Base-by-base conservation (phyloP, 2,888 invertebrate genomes). In the Eustalomyia histrio region DNA sequence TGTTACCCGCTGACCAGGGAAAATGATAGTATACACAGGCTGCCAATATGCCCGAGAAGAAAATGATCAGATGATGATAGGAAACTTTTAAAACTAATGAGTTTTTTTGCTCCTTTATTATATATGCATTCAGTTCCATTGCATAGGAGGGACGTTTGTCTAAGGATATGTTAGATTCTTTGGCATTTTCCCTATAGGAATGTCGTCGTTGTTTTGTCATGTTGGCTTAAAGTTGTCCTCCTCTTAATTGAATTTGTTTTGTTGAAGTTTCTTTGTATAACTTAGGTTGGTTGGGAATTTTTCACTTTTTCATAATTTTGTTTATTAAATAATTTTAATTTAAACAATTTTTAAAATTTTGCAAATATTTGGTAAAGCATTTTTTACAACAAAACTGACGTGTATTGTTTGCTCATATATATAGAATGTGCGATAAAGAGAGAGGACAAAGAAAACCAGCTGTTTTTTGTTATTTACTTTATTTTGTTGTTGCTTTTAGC, bases 31-130 rank as follows among this genome's bases (percentile, higher is more conserved):
- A 84, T 14, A 83, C 67, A 39, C 86, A 83, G 1, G 89, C 88
- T 0, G 86, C 86, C 17, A 89, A 64, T 29, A 86, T 86, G 33
- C 88, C 89, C 16, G 87, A 85, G 0, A 90, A 67, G 50, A 90
- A 87, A 17, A 89, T 83, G 14, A 82, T 50, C 16, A 87, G 65
- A 67, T 86, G 85, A 5, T 61, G 74, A 47, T 78, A 81, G 2
- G 81, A 78, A 3, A 81, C 17, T 52, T 74, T 76, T 57, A 81
- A 55, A 24, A 81, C 74, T 14, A 81, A 53, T 8, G 74, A 68
- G 14, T 69, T 69, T 57, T 57, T 69, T 10, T 63, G 80, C 21
- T 64, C 80, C 1, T 63, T 60, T 17, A 74, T 65, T 2, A 76
- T 39, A 29, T 74, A 74, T 14, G 69, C 52, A 71, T 74, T 69